Evolutionary conservation across 1,140 invertebrate species (phyloP).

Genomic region (Drosophila obscura): DNA sequence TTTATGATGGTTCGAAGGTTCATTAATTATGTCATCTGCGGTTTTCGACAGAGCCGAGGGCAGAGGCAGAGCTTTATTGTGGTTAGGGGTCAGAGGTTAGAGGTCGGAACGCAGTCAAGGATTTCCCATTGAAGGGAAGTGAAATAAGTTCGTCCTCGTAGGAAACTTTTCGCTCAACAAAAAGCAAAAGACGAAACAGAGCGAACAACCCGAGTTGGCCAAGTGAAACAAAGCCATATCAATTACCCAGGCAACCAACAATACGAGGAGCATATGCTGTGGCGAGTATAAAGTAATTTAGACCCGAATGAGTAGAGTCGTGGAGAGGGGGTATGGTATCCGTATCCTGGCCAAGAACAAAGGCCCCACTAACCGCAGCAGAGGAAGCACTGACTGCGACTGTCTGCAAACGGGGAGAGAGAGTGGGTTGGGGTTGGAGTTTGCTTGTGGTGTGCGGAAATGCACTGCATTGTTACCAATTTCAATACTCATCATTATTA

Average conservation of each 20-base stretch:
- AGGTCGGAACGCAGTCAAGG: not conserved
- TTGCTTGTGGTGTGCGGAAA: constrained; percentile 43
- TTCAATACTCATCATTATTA: constrained; percentile 73
- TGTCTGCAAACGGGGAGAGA: not conserved
- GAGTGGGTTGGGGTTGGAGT: not conserved
- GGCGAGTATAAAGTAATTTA: constrained; percentile 65
- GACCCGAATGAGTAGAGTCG: constrained; percentile 36
- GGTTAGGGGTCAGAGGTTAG: not conserved
- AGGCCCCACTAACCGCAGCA: constrained; percentile 66
- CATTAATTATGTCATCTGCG: constrained; percentile 66
- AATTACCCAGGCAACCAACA: constrained; percentile 61
- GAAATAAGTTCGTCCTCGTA: constrained; percentile 18
- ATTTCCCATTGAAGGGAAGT: constrained; percentile 4
- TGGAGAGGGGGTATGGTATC: too few species aligned
- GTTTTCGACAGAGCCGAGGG: constrained; percentile 2
- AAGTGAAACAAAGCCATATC: constrained; percentile 66
- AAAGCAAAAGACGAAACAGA: constrained; percentile 10
- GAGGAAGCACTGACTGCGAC: constrained; percentile 53
- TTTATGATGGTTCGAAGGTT: constrained; percentile 51
- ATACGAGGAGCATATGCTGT: not conserved
- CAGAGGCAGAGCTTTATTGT: constrained; percentile 28
- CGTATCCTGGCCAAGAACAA: constrained; percentile 60
- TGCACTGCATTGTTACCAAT: constrained; percentile 63
- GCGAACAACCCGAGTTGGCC: constrained; percentile 9
- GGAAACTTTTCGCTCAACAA: constrained; percentile 32